phyloP scores from a whole-genome alignment of 2,888 invertebrate species.

The Clistopyga incitator region DNA sequence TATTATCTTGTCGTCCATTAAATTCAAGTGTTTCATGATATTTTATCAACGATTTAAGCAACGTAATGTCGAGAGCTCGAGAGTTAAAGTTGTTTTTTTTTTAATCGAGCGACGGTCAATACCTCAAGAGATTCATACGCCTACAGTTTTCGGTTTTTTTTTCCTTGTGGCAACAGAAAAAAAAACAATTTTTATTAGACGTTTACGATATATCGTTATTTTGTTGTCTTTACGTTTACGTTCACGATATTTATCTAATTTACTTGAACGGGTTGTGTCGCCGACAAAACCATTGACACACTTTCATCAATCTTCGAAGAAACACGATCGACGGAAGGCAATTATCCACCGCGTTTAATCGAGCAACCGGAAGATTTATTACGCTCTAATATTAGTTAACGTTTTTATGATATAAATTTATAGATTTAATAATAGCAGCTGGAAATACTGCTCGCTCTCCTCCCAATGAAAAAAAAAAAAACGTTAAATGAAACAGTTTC shows the following conservation, averaged over 20 bases:
- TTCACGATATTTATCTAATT: conserved; percentile 11
- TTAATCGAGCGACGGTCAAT: conserved; percentile 43
- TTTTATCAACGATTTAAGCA: conserved; percentile 15
- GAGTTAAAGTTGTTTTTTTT: no score
- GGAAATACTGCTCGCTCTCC: background rate
- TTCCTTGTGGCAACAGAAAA: conserved; percentile 16
- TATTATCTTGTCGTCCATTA: background rate
- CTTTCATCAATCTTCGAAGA: background rate
- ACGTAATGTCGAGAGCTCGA: background rate
- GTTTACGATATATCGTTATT: conserved; percentile 45
- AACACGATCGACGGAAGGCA: background rate
- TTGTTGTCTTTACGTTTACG: conserved; percentile 12
- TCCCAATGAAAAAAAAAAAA: background rate
- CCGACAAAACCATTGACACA: conserved; percentile 16
- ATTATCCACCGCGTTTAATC: conserved; percentile 15
- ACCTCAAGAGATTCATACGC: conserved; percentile 48
- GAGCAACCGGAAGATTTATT: conserved; percentile 21
- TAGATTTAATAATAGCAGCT: background rate
- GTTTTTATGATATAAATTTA: background rate
- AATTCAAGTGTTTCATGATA: conserved; percentile 14
- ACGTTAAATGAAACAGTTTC: conserved; percentile 12
- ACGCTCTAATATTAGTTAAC: conserved; percentile 15
- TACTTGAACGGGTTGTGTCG: conserved; percentile 25
- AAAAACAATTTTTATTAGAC: conserved; percentile 20
- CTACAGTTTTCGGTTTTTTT: background rate